These are phyloP conservation scores for Smithornis capensis DNA, from an alignment of 2,113 vertebrate species.

Conservation along the genomic window DNA sequence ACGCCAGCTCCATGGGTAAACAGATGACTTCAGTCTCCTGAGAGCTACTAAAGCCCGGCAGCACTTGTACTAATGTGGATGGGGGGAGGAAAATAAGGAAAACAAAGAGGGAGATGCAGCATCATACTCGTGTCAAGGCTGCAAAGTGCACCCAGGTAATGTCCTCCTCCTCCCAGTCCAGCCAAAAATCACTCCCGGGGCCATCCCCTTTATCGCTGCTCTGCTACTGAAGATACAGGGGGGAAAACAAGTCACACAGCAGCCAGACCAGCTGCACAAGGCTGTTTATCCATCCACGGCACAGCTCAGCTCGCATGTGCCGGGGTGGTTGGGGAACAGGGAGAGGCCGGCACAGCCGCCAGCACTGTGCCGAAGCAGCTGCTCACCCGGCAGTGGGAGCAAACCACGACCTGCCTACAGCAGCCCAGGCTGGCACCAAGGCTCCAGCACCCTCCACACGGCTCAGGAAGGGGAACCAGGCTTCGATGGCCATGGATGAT, in stretches of 20 bases:
- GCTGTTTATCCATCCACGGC: not conserved
- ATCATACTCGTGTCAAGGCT: accelerated
- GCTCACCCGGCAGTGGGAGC: accelerated
- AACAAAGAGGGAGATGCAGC: not conserved
- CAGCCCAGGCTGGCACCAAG: not conserved
- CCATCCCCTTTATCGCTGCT: not conserved
- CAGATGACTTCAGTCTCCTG: slow-evolving; percentile 33
- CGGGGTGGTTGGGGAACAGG: accelerated
- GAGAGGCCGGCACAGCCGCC: not conserved
- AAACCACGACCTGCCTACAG: not conserved
- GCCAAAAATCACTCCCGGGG: not conserved
- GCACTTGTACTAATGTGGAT: not conserved
- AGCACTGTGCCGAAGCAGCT: not conserved
- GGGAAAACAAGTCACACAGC: accelerated
- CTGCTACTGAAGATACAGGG: not conserved
- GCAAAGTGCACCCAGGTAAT: not conserved
- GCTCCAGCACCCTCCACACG: accelerated
- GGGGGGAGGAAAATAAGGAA: not conserved
- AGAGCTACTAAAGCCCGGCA: not conserved
- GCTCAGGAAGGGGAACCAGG: not conserved
- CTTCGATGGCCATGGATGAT: accelerated
- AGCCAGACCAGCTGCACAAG: not conserved
- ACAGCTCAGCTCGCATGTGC: accelerated
- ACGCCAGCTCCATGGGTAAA: not conserved
- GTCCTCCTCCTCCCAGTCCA: not conserved